These are phyloP conservation scores for Watsonalla binaria DNA, from an alignment of 2,888 invertebrate species.

Conservation along the genomic window DNA sequence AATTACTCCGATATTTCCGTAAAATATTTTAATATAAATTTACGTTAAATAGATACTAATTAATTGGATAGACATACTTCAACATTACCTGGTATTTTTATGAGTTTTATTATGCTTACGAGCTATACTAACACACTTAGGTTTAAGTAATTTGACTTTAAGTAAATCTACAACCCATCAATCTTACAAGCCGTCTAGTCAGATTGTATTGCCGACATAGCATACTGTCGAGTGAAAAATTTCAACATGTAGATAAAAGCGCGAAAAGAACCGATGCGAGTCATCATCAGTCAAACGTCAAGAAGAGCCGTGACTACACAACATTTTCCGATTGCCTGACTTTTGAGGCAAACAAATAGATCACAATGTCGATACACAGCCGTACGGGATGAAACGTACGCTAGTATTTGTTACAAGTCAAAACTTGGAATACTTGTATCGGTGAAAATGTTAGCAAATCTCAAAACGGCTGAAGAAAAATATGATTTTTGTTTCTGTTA, in stretches of 20 bases:
- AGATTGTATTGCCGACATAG: neutral
- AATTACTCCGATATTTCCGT: neutral
- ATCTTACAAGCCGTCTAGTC: no score
- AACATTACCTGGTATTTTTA: no score
- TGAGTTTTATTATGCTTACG: no score
- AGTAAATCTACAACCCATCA: no score
- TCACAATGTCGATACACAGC: conserved; percentile 37
- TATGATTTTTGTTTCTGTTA: neutral
- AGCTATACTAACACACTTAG: no score
- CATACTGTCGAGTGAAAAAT: neutral
- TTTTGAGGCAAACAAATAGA: conserved; percentile 56
- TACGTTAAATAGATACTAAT: no score
- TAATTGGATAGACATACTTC: no score
- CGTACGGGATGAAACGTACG: conserved; percentile 29
- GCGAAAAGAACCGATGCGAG: conserved; percentile 31
- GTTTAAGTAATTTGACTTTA: no score
- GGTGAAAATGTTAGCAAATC: conserved; percentile 14
- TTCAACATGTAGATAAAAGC: conserved; percentile 19
- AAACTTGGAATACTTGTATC: conserved; percentile 24
- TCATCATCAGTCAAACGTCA: conserved; percentile 63
- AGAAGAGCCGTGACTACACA: conserved; percentile 54
- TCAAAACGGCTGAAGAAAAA: neutral
- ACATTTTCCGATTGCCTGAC: conserved; percentile 61
- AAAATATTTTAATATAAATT: no score
- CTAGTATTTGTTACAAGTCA: conserved; percentile 31